Conservation (phyloP, 2,797 vertebrate species). For the Pachyuromys duprasi region DNA sequence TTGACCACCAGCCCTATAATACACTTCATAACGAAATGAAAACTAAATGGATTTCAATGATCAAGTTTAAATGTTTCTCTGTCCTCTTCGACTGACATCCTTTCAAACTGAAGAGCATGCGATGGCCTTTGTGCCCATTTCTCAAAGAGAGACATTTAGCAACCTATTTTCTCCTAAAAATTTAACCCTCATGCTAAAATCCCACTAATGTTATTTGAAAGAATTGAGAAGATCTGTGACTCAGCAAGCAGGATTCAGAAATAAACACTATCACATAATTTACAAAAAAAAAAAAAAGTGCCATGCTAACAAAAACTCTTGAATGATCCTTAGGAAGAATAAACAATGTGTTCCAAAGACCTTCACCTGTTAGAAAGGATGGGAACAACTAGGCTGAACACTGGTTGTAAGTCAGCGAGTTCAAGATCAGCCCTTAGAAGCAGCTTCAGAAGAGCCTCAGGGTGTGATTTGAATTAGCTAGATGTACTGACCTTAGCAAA, state of each 20-base stretch:
- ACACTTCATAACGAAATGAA: conserved; percentile 79
- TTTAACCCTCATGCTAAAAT: conserved; percentile 71
- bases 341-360: conserved; percentile 72
- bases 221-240: conserved; percentile 73
- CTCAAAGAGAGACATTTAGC: conserved; percentile 44
- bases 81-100: conserved; percentile 55
- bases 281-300: conserved; percentile 10
- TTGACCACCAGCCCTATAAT: conserved; percentile 64
- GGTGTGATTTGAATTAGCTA: not conserved
- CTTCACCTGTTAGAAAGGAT: conserved; percentile 69
- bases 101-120: conserved; percentile 62
- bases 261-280: conserved; percentile 72
- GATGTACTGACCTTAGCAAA: not conserved
- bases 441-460: not conserved
- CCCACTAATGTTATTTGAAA: conserved; percentile 53
- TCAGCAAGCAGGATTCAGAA: conserved; percentile 63
- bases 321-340: conserved; percentile 65
- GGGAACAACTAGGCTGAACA: conserved; percentile 61
- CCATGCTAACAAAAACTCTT: conserved; percentile 73
- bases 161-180: conserved; percentile 29
- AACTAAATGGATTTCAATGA: conserved; percentile 77
- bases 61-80: conserved; percentile 76
- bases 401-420: conserved; percentile 59
- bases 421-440: conserved; percentile 70
- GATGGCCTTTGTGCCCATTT: conserved; percentile 72